Conservation (phyloP, 2,113 vertebrate species). For the Eulemur macaco region DNA sequence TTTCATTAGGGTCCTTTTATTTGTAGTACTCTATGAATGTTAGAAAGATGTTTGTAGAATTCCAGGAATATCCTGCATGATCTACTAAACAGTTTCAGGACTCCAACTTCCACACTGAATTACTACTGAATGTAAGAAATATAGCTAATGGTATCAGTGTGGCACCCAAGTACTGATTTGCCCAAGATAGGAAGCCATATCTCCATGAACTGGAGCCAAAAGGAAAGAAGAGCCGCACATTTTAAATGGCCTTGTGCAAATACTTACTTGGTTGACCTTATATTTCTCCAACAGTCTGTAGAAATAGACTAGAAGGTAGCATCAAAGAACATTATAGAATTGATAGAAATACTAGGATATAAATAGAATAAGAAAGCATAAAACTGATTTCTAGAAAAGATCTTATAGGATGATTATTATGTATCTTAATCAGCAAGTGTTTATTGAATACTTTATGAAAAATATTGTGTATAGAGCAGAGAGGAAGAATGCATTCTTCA, state of each 20-base stretch:
- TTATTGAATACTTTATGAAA: constrained; percentile 11
- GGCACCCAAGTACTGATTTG: constrained; percentile 67
- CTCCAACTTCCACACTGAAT: constrained; percentile 71
- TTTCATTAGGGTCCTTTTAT: constrained; percentile 72
- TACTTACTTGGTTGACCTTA: constrained; percentile 67
- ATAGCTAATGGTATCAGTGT: constrained; percentile 35
- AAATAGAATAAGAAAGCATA: background rate
- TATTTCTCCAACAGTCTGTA: constrained; percentile 22
- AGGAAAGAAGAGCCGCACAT: constrained; percentile 50
- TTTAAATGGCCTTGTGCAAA: constrained; percentile 55
- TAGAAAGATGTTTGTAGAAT: constrained; percentile 61
- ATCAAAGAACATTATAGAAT: background rate
- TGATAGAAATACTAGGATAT: background rate
- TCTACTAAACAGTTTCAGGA: constrained; percentile 54
- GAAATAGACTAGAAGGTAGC: constrained; percentile 10
- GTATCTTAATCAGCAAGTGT: background rate
- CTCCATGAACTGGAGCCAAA: constrained; percentile 38
- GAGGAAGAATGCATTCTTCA: background rate
- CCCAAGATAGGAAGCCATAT: constrained; percentile 58
- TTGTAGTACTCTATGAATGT: constrained; percentile 63
- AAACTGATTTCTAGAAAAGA: background rate
- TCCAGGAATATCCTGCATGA: constrained; percentile 64
- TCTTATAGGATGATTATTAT: background rate
- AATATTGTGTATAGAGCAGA: background rate
- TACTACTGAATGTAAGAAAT: constrained; percentile 38